These are phyloP conservation scores for Tetraneura akinire DNA, from an alignment of 1,140 invertebrate genomes.

Conservation along the genomic window DNA sequence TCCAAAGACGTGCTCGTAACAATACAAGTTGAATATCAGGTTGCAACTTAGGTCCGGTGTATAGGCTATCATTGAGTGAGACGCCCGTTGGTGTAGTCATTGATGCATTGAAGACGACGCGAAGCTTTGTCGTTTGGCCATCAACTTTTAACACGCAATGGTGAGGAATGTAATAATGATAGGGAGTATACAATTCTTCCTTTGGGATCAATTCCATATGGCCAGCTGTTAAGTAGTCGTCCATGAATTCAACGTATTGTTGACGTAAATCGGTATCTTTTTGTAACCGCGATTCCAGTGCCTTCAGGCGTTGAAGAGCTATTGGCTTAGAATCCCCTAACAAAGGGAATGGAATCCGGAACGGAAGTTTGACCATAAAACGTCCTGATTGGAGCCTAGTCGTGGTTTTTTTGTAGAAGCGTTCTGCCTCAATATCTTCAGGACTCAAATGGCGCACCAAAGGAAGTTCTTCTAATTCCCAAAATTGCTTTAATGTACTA, in stretches of 20 bases:
- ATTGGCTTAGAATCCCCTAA: neutral
- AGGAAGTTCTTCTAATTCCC: neutral
- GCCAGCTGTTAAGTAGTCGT: neutral
- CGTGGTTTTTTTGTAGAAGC: neutral
- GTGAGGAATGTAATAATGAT: no score
- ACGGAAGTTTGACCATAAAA: neutral
- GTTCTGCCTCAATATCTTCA: neutral
- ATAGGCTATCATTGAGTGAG: no score
- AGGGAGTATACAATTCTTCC: no score
- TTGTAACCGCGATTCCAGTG: neutral
- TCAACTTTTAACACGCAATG: no score
- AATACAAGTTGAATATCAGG: no score
- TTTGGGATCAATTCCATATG: neutral
- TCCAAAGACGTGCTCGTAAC: no score
- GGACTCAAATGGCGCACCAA: neutral
- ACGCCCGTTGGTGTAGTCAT: no score
- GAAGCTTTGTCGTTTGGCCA: no score
- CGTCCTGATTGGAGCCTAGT: neutral
- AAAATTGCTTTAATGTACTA: neutral
- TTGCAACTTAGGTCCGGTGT: no score
- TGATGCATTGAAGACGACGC: no score
- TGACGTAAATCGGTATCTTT: no score
- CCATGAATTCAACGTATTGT: neutral
- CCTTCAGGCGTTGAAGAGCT: neutral
- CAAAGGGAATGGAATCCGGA: neutral